Base-by-base conservation (phyloP, 2,888 invertebrate genomes). In the Eupsilia transversa region DNA sequence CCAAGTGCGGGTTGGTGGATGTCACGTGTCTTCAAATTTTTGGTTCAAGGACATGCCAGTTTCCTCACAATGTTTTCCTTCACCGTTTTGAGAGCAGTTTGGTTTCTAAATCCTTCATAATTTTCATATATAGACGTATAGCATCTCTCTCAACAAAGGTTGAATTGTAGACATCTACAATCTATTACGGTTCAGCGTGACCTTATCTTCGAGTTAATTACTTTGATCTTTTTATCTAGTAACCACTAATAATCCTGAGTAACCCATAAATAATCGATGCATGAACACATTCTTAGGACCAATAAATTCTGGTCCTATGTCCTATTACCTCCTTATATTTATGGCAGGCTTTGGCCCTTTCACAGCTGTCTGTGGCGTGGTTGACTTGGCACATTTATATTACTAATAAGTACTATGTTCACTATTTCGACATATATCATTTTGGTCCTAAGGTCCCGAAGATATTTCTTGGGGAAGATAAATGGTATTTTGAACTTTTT, bases 321-420 rank as follows among this genome's bases (percentile, higher is more conserved):
- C 60, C 57, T 61, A 41, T 65, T 68, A 78, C 56, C 59, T 56
- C 30, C 46, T 73, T 46, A 49, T 64, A 80, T 78, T 82, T 82
- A 82, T 80, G 46, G 46, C 20, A 68, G 30, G 20, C 33, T 81
- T 59, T 52, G 30, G 63, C 66, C 12, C 17, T 56, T 59, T 27
- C 60, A 38, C 82, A 82, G 65, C 82, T 82, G 82, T 70, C 72
- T 54, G 0, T 54, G 14, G 33, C 52, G 46, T 67, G 77, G 77
- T 70, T 56, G 41, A 30, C 41, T 78, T 70, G 49, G 49, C 54
- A 70, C 69, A 80, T 78, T 82, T 70, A 70, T 82, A 59, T 54
- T 41, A 69, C 66, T 59, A 73, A 77, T 73, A 70, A 57, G 41
- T 35, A 72, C 33, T 52, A 20, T 72, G 77, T 80, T 61, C 14